Base-by-base conservation (phyloP, 2,113 vertebrate genomes). In the Fukomys damarensis region DNA sequence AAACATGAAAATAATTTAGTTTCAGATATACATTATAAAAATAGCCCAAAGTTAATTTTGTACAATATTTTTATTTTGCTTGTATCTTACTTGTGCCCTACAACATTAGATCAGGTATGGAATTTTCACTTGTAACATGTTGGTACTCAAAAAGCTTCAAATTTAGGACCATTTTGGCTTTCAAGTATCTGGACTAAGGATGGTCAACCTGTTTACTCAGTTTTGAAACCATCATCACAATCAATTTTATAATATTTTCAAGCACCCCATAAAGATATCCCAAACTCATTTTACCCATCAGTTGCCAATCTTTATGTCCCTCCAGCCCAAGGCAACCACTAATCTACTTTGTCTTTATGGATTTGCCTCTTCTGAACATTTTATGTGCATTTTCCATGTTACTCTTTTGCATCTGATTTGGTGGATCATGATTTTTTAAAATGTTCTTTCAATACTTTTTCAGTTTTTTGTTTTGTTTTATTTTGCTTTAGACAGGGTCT, bases 321-420 rank as follows among this genome's bases (percentile, higher is more conserved):
- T 35, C 14, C 13, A 65, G 35, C 14, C 56, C 38, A 35, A 76
- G 35, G 28, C 0, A 77, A 89, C n/a, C 32, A 58, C 16, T 84
- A 56, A 81, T 72, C 35, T 96, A 76, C 35, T 82, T 90, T 41
- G 38, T 79, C 58, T 49, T 63, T 38, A 38, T 41, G 30, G 66
- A 76, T 74, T 76, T 86, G 63, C 49, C 35, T 85, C 14, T 52
- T 93, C 28, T 68, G 72, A 76, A 66, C 16, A 66, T 85, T 88
- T 88, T 56, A 87, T 65, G 66, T 46, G 43, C 24, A 90, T 81
- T 79, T 93, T 76, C 52, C 81, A 58, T 41, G 13, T 68, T 82
- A 89, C 7, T 86, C 80, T 79, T 87, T 61, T 72, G 52, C 14
- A 46, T 85, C 65, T 74, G 28, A n/a, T 95, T 95, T 90, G 46